Conservation (phyloP, 2,888 invertebrate genomes). For the Rhogogaster chlorosoma region DNA sequence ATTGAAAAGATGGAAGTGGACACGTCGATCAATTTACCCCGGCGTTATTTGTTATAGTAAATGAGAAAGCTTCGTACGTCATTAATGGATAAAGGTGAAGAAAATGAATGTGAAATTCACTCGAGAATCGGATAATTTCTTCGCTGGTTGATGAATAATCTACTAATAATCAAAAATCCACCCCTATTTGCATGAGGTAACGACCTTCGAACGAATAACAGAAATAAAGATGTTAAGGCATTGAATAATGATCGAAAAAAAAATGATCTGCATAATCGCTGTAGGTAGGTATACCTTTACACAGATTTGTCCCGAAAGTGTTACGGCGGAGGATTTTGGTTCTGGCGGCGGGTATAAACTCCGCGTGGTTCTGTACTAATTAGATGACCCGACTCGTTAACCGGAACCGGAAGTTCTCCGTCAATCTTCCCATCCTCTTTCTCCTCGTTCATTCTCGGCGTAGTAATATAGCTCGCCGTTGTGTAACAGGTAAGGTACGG, state of each 20-base stretch:
- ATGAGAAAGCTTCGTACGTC: neutral
- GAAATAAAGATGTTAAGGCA: neutral
- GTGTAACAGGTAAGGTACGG: conserved; percentile 77
- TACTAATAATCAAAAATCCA: neutral
- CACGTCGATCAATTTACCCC: neutral
- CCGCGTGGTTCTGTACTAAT: conserved; percentile 55
- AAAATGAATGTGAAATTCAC: neutral
- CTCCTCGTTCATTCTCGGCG: conserved; percentile 56
- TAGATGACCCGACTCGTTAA: conserved; percentile 61
- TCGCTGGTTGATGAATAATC: neutral
- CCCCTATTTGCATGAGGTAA: neutral
- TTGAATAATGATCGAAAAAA: neutral
- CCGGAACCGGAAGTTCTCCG: conserved; percentile 68
- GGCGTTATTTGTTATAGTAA: neutral
- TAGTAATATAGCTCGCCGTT: conserved; percentile 47
- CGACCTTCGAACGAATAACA: neutral
- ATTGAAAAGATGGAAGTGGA: neutral
- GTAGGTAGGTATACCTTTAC: neutral
- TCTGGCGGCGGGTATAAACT: neutral
- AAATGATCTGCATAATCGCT: neutral
- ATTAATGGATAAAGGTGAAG: neutral
- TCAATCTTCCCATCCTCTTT: conserved; percentile 57
- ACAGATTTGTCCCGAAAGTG: neutral
- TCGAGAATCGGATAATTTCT: neutral
- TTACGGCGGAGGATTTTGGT: neutral